Evolutionary conservation across 1,140 invertebrate species (phyloP).

Genomic region (Hormaphis cornu): DNA sequence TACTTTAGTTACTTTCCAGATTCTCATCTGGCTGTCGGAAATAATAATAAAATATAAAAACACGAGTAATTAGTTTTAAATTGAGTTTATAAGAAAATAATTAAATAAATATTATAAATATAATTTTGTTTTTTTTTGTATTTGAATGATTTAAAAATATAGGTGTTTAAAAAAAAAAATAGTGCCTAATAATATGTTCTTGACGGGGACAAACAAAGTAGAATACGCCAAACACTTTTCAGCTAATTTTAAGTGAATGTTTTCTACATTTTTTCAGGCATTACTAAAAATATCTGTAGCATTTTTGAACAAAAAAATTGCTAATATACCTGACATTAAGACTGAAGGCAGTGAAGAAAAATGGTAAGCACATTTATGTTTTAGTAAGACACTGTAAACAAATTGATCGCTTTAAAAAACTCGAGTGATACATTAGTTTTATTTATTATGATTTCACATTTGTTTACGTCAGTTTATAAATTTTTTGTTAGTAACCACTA

Average conservation of each 20-base stretch:
- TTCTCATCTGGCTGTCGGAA: no score
- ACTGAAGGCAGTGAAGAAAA: slow-evolving; percentile 77
- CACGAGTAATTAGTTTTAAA: no score
- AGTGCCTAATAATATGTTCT: not conserved
- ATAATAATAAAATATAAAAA: no score
- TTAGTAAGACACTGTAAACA: not conserved
- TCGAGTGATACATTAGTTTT: no score
- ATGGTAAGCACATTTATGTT: slow-evolving; percentile 54
- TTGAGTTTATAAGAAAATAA: no score
- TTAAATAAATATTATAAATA: no score
- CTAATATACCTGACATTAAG: slow-evolving; percentile 75
- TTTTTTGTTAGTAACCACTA: no score
- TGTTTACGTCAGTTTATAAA: no score
- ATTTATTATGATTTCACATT: no score
- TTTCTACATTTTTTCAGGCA: slow-evolving; percentile 56
- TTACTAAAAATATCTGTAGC: slow-evolving; percentile 80
- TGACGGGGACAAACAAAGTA: not conserved
- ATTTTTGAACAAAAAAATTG: slow-evolving; percentile 82
- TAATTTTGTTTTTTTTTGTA: no score
- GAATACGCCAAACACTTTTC: not conserved
- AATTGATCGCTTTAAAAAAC: not conserved
- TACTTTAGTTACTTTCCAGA: no score
- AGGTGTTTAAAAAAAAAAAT: not conserved
- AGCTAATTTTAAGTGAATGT: slow-evolving; percentile 2
- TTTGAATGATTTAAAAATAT: not conserved